Evolutionary conservation across 2,797 vertebrate species (phyloP), one percentile per base, ranked within the genome.

Genomic region (Sardinella longiceps): DNA sequence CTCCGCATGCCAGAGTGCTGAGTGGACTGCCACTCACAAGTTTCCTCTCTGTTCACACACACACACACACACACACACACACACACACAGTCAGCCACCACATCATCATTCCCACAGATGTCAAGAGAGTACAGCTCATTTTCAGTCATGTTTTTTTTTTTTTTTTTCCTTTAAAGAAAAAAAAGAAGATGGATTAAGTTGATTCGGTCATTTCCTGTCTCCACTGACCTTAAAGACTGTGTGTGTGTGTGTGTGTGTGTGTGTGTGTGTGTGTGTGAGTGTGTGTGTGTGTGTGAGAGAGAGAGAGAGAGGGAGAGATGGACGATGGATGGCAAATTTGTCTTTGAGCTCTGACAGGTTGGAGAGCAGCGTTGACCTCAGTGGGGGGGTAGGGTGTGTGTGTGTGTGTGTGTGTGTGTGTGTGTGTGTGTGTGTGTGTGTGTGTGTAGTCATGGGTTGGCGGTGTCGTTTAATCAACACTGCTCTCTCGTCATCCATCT

Each of bases 401-500:
- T 56, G 51, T 12, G 51, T 53, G 50, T 53, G 50, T 53, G 3
- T 53, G 3, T 53, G 50, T 53, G 3, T 4, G 53, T 48, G 46
- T 48, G 46, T 48, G 46, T 48, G 46, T 51, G 50, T 51, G 50
- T 51, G 53, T 3, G 53, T 56, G n/a, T 20, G 18, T 23, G 56
- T 5, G 60, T 28, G 2, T 12, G 28, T 2, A 11, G 25, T n/a
- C 53, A 6, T 48, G 53, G 53, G 53, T n/a, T 58, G 23, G 53
- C 5, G 53, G 53, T 58, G 23, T 2, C 90, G 84, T 90, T 88
- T 84, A 88, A 88, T 88, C 88, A 86, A 60, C 43, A 39, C 56
- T 37, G 80, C 81, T 84, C 82, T 37, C 84, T 85, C 87, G 86
- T 89, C 90, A 92, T 91, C 89, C 85, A 90, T 93, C 87, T 88